Conservation (phyloP, 2,113 vertebrate genomes). For the Chaetura pelagica region DNA sequence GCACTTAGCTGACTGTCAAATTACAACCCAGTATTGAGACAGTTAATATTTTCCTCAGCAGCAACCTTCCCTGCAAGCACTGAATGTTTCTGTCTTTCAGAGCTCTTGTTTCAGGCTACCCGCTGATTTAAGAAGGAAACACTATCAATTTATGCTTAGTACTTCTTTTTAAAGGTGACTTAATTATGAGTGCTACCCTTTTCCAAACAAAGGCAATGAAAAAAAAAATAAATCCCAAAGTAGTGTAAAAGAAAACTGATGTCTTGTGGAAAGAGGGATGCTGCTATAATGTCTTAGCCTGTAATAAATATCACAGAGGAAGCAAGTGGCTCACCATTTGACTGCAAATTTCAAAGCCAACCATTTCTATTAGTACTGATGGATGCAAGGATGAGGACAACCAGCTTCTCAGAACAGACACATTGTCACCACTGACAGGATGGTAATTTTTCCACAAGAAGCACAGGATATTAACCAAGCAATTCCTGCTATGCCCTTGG, state of each 20-base stretch:
- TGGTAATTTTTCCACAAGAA: background rate
- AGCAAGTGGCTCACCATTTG: background rate
- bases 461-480: background rate
- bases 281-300: background rate
- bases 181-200: background rate
- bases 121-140: conserved; percentile 4
- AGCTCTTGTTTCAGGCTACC: conserved; percentile 24
- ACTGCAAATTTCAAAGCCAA: background rate
- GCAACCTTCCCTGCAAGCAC: background rate
- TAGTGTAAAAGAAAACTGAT: background rate
- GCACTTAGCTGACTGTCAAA: background rate
- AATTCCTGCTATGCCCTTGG: background rate
- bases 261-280: background rate
- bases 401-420: background rate
- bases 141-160: conserved; percentile 39
- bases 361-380: background rate
- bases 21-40: background rate
- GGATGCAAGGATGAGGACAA: background rate
- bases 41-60: conserved; percentile 3
- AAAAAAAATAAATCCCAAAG: background rate
- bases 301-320: background rate
- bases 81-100: background rate
- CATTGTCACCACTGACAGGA: background rate
- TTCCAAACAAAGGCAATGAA: background rate
- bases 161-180: conserved; percentile 37